phyloP scores from a whole-genome alignment of 2,113 vertebrate genomes.

The Cervus canadensis region DNA sequence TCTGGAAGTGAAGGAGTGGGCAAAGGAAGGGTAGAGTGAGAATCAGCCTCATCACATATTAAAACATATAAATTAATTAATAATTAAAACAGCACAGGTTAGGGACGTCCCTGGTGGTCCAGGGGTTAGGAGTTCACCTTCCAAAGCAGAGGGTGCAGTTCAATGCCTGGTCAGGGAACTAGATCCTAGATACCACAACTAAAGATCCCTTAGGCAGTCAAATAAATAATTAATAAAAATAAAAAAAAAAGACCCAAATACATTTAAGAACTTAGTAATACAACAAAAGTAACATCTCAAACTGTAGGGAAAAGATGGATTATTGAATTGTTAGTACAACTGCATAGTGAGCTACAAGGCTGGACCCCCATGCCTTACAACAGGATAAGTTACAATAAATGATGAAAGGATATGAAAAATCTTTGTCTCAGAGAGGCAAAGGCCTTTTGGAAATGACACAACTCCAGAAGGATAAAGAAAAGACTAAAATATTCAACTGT shows the following conservation, averaged over 20 bases:
- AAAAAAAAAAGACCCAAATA: not conserved
- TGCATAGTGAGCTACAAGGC: not conserved
- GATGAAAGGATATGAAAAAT: not conserved
- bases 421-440: not conserved
- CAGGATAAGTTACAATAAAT: not conserved
- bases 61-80: not conserved
- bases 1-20: not conserved
- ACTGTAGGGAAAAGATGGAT: not conserved
- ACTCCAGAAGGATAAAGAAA: not conserved
- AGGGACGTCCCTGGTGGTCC: not conserved
- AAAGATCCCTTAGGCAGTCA: not conserved
- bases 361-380: not conserved
- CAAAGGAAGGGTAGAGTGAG: not conserved
- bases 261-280: not conserved
- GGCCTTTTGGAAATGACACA: slow-evolving; percentile 27
- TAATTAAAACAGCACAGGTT: not conserved
- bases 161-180: not conserved
- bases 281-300: not conserved
- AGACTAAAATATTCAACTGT: not conserved
- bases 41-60: not conserved
- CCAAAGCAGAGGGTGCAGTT: not conserved
- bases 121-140: not conserved
- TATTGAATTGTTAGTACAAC: not conserved
- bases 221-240: not conserved
- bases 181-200: not conserved